Evolutionary conservation across 1,140 invertebrate species (phyloP), one percentile per base, ranked within the genome.

Genomic region (Solenopsis fugax): DNA sequence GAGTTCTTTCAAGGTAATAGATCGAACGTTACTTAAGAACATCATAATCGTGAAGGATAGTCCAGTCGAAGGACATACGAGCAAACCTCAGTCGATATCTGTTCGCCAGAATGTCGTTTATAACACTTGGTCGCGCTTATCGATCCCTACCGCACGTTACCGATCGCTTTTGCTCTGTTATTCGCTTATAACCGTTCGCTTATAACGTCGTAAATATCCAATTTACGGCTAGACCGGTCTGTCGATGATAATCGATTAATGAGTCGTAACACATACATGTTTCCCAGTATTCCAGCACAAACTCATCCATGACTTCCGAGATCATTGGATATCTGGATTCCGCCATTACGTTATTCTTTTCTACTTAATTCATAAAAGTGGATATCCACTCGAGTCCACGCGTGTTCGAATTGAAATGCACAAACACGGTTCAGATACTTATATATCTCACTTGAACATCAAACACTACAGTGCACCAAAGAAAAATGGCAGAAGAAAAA

Each of bases 221-320:
- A 91, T 91, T 91, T 90, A 91, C 85, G 87, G 85, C 60, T 86
- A 85, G 64, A 86, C 85, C 77, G 54, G 65, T 77, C 58, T 21
- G 84, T 84, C 71, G 86, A 88, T 77, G 88, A 90, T 90, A 88
- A 92, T 92, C 87, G 86, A 48, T 77, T 89, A 89, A 91, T 89
- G 89, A 90, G 86, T 89, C 87, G 65, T 16, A n/a, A 56, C 48
- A 64, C 10, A 10, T 58, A 58, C 10, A 45, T 21, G 41, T 48
- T 60, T 58, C 16, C 24, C 16, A 12, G 10, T 48, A 48, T 50
- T 65, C 6, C 12, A 48, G 18, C 21, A 21, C 41, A 5, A 48
- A 37, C 29, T 21, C 58, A 37, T 76, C 34, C 37, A 37, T 6
- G 16, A 60, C 45, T 24, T 16, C 13, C 3, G 75, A 77, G 24